Percentiles rank a stretch among this genome's conserved stretches.
These are phyloP conservation scores for Psilopogon haemacephalus DNA, from an alignment of 2,113 vertebrate species.

Conservation along the genomic window DNA sequence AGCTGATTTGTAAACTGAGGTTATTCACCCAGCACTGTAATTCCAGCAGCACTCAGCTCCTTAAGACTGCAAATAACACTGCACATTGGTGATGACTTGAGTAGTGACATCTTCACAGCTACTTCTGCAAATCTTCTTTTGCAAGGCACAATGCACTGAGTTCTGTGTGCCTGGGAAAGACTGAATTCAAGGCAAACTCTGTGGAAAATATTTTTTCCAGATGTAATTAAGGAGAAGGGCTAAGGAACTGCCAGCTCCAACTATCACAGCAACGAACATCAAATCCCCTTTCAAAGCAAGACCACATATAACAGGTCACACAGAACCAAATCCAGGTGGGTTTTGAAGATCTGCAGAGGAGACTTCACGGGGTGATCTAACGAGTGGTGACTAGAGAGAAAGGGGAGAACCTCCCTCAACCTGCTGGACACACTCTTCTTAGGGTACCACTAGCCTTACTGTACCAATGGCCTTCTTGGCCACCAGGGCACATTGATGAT, in stretches of 20 bases:
- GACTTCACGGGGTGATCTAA: too few species aligned
- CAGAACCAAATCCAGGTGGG: too few species aligned
- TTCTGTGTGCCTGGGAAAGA: neutral
- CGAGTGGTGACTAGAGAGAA: too few species aligned
- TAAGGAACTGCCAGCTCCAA: neutral
- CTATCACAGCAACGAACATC: too few species aligned
- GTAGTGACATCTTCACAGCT: neutral
- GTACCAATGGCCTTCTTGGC: too few species aligned
- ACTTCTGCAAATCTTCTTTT: neutral
- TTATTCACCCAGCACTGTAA: neutral
- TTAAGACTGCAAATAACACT: neutral
- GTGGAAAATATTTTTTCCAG: neutral
- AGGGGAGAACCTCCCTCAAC: too few species aligned
- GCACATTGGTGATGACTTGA: neutral
- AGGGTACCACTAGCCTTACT: too few species aligned
- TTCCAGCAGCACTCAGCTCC: neutral
- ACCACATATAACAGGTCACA: too few species aligned
- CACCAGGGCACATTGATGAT: neutral
- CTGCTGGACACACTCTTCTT: too few species aligned
- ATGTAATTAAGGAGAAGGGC: neutral
- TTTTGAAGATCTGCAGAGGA: too few species aligned
- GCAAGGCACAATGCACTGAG: neutral
- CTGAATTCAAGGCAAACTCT: neutral
- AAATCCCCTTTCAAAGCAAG: too few species aligned
- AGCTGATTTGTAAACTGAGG: neutral